Base-by-base conservation (phyloP, 1,140 invertebrate species). In the Drosophila gunungcola region DNA sequence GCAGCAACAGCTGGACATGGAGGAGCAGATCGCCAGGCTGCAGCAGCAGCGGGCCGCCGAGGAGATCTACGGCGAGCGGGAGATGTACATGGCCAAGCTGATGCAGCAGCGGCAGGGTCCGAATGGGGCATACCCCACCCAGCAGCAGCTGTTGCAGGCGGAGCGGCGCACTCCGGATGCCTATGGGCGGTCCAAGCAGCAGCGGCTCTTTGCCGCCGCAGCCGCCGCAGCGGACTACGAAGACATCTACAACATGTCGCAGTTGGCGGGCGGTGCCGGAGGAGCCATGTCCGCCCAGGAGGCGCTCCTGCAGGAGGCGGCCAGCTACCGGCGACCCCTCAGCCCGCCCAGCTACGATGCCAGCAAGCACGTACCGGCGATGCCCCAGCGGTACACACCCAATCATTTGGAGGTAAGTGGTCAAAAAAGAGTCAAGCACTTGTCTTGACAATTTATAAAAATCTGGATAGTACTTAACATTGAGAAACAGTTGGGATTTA, bases 101-200 rank as follows among this genome's bases (percentile, higher is more conserved):
- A 80, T 92, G 57, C 91, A 91, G 56, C 91, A 90, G 46, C 82
- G 91, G 2, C 74, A 65, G n/a, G 61, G 43, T 2, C 46, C 29
- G 2, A 43, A 16, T 6, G 78, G 60, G 9, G 46, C 58, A 21
- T 92, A 88, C 65, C 70, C 78, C 45, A 74, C 52, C 3, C 86
- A 90, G 45, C 73, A 81, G 54, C 70, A 80, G 29, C 41, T 61
- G 0, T 25, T 88, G 43, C 80, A 86, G 21, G 78, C 82, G 7
- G 96, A 97, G 89, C 93, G 96, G 74, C 93, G 96, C 68, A 97
- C 96, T 6, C 96, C 96, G 0, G 97, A 97, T 82, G 95, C 96
- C 12, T 97, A 97, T 79, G 96, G 96, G 0, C 93, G 96, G 45
- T 95, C 95, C 12, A 94, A 93, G 42, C 91, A 93, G n/a, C 73